These are phyloP conservation scores for Sipha flava DNA, from an alignment of 1,140 invertebrate species.

Conservation along the genomic window DNA sequence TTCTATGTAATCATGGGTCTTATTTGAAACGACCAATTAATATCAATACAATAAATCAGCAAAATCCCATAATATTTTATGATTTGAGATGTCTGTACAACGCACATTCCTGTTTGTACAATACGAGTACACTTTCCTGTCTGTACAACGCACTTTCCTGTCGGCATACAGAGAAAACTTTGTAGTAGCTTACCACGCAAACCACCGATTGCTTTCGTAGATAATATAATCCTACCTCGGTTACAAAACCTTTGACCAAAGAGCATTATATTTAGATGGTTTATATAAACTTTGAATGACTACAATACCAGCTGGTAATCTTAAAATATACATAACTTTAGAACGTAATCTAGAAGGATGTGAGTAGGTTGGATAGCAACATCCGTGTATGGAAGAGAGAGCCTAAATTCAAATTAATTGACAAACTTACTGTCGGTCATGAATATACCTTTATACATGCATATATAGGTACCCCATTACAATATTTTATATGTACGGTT, in stretches of 20 bases:
- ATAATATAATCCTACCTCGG: not conserved
- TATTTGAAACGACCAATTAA: too few relatives aligned
- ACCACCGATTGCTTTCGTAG: not conserved
- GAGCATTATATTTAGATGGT: not conserved
- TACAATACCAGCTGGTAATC: slow-evolving; percentile 4
- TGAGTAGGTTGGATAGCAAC: not conserved
- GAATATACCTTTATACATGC: not conserved
- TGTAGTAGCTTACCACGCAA: not conserved
- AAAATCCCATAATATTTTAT: not conserved
- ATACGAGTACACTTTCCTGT: too few relatives aligned
- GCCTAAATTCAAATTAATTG: slow-evolving; percentile 26
- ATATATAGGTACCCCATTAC: not conserved
- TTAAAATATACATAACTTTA: slow-evolving; percentile 14
- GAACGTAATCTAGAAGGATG: not conserved
- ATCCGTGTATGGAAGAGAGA: not conserved
- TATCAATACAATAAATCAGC: not conserved
- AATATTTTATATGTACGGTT: not conserved
- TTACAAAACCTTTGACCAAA: not conserved
- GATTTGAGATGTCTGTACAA: not conserved
- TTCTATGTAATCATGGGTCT: too few relatives aligned
- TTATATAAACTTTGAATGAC: not conserved
- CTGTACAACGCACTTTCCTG: not conserved
- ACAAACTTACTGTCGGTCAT: not conserved
- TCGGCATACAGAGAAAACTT: not conserved
- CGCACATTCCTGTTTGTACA: not conserved